phyloP scores from a whole-genome alignment of 2,888 invertebrate species.

The Ormyrus nitidulus region DNA sequence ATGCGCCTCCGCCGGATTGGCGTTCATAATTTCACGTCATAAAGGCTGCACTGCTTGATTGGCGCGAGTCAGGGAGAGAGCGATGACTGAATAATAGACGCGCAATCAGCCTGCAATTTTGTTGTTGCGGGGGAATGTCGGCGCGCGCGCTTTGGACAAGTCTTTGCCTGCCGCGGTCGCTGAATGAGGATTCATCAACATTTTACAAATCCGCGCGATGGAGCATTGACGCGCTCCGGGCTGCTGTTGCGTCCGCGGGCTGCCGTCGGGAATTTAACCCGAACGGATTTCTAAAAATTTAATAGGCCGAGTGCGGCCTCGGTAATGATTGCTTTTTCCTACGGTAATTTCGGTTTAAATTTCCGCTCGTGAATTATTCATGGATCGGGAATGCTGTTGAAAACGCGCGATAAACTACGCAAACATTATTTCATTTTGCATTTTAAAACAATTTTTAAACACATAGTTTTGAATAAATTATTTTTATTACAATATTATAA shows the following conservation, averaged over 20 bases:
- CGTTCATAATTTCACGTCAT: conserved; percentile 44
- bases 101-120: conserved; percentile 47
- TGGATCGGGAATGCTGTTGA: too few species aligned
- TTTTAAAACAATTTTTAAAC: too few species aligned
- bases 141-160: background rate
- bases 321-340: background rate
- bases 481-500: too few species aligned
- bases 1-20: conserved; percentile 10
- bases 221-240: too few species aligned
- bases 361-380: too few species aligned
- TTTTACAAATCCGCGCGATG: conserved; percentile 17
- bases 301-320: background rate
- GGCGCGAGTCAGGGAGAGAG: conserved; percentile 9
- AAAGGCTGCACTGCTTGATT: conserved; percentile 29
- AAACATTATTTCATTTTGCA: too few species aligned
- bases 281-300: too few species aligned
- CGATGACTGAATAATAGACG: conserved; percentile 45
- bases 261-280: too few species aligned
- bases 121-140: conserved; percentile 33
- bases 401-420: too few species aligned
- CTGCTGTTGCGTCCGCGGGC: too few species aligned
- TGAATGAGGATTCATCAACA: conserved; percentile 42
- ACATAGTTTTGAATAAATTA: too few species aligned
- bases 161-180: background rate
- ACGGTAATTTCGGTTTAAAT: too few species aligned